Evolutionary conservation across 2,797 vertebrate genomes (phyloP), one percentile per base, ranked within the genome.

Genomic region (Mycteria americana): DNA sequence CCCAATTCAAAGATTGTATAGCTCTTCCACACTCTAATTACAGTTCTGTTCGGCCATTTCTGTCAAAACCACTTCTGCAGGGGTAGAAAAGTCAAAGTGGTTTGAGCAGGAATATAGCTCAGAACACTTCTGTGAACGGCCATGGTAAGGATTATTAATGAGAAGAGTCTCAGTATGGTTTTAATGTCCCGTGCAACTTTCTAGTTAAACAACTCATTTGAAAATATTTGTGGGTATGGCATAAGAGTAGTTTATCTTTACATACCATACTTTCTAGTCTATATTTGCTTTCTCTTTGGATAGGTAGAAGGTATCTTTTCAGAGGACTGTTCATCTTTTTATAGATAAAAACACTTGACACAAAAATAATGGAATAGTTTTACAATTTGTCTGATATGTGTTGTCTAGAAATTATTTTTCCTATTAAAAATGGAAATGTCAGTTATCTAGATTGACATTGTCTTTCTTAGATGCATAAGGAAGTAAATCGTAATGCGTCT

Each of bases 181-280:
- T 41, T 45, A 0, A 22, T 19, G 50, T 25, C 69, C 25, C 0
- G 0, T 25, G 64, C 8, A 15, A 0, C 8, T 57, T 60, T 24
- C 16, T 4, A 16, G 25, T 64, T n/a, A 14, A 85, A 5, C 35
- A 43, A n/a, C 21, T 60, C 1, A 4, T 19, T 64, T n/a, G 39
- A 60, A 88, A 43, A 17, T 65, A 25, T 14, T 30, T 48, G 45
- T 75, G 41, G 11, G 2, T 28, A 2, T 54, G 41, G 27, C 6
- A 4, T 53, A 30, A 50, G 37, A 39, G 18, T 13, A 46, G n/a
- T 51, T 56, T 69, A 1, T 41, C 21, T 33, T 45, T 54, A 28
- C 41, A 4, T 43, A 15, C 13, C 15, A 2, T 31, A 4, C 18
- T 78, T 84, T 28, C 41, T 53, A 37, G 30, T 41, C 39, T 41